Percentiles rank a stretch among this genome's conserved stretches.
Evolutionary conservation across 2,113 vertebrate species (phyloP).

Genomic region (Varanus salvator): DNA sequence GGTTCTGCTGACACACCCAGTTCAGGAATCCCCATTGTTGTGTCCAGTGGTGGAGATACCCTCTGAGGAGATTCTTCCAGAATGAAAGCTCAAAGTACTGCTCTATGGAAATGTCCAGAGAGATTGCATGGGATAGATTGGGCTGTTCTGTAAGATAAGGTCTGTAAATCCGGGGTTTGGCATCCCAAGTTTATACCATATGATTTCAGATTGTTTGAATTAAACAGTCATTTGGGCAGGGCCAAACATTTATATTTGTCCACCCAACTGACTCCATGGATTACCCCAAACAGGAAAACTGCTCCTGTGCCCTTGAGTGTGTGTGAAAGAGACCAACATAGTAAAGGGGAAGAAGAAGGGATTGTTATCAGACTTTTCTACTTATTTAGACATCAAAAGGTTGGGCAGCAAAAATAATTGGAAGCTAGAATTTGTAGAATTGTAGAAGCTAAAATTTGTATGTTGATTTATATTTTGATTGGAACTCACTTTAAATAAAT

Average conservation of each 20-base stretch:
- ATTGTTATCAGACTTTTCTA: not conserved
- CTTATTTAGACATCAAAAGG: not conserved
- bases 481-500: not conserved
- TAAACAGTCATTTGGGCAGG: not conserved
- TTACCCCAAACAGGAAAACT: not conserved
- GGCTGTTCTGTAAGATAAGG: too few species aligned
- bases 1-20: too few species aligned
- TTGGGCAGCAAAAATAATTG: slow-evolving; percentile 14
- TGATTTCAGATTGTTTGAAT: not conserved
- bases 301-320: not conserved
- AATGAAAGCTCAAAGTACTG: too few species aligned
- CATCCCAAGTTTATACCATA: too few species aligned
- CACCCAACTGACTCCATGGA: not conserved
- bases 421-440: slow-evolving; percentile 19
- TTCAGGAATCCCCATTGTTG: too few species aligned
- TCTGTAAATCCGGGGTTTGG: too few species aligned
- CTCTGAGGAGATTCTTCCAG: too few species aligned
- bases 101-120: too few species aligned
- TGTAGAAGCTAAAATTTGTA: slow-evolving; percentile 17
- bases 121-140: too few species aligned
- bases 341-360: not conserved
- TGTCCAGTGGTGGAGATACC: too few species aligned
- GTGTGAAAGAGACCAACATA: not conserved
- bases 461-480: not conserved
- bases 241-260: not conserved